Evolutionary conservation across 1,140 invertebrate genomes (phyloP), one percentile per base, ranked within the genome.

Genomic region (Papilio dardanus): DNA sequence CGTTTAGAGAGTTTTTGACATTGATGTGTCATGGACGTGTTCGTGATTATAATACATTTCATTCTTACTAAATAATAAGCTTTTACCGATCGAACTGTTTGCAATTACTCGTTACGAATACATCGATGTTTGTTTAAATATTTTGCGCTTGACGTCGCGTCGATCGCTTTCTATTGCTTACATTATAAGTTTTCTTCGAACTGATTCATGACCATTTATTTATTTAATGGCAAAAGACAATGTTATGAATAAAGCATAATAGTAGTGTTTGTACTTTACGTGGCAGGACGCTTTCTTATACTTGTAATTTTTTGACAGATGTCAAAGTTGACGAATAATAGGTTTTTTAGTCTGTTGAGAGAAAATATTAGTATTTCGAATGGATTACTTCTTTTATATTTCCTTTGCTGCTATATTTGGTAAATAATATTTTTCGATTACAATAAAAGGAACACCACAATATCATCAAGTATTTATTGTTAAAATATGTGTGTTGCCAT

Each of bases 401-500:
- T 54, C 7, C 58, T 58, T 73, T 35, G 71, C 50, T 73, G 71
- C 46, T 73, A 30, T 35, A 6, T 42, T 73, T 58, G 46, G 33
- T 30, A 54, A 58, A 73, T 4, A 46, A 71, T 54, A n/a, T 73
- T 10, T 35, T 58, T 73, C 71, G 31, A 35, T 80, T 78, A 81
- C 77, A 80, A 78, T 76, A 75, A 80, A 77, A 80, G 54, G 82
- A 77, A 87, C 83, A 87, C 79, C 82, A 85, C 82, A 86, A 79
- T 81, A 84, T 80, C 81, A 87, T 86, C 86, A 81, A 81, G 84
- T 89, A 86, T 88, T 87, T 88, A 89, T 92, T 92, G 90, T 92
- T 92, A 89, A 91, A 91, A 91, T 90, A 92, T 91, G 90, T 89
- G 90, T 92, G 91, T 92, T 93, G 91, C 91, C 91, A 93, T 93